These are phyloP conservation scores for Megathymus violae DNA, from an alignment of 1,140 invertebrate genomes.

Conservation along the genomic window DNA sequence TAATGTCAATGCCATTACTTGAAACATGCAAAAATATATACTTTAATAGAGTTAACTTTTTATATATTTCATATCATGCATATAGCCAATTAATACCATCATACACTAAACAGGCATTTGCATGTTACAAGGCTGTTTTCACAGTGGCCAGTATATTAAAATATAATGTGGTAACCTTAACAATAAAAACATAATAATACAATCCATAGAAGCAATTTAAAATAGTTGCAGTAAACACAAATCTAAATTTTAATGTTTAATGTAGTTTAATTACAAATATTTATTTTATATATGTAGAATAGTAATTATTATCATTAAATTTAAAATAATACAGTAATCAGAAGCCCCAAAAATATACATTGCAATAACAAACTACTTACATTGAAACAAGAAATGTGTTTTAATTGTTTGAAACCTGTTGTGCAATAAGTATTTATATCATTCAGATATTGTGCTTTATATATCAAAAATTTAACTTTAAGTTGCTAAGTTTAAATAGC, in stretches of 20 bases:
- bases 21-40: slow-evolving; percentile 32
- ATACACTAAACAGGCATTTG: neutral
- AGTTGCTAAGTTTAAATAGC: slow-evolving; percentile 1
- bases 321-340: slow-evolving; percentile 3
- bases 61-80: neutral
- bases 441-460: slow-evolving; percentile 24
- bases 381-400: slow-evolving; percentile 16
- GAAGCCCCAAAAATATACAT: slow-evolving; percentile 6
- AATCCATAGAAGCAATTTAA: too few relatives aligned
- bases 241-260: too few relatives aligned
- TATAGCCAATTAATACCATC: neutral
- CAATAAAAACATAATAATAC: too few relatives aligned
- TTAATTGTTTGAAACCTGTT: slow-evolving; percentile 20
- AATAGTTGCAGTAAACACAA: too few relatives aligned
- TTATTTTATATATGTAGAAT: slow-evolving; percentile 8
- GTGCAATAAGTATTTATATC: slow-evolving; percentile 29
- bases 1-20: slow-evolving; percentile 13
- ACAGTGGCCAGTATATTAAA: neutral
- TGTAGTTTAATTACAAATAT: too few relatives aligned
- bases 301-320: slow-evolving; percentile 28
- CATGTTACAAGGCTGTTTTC: slow-evolving; percentile 2
- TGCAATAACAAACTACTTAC: slow-evolving; percentile 18
- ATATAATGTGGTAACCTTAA: neutral
- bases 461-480: slow-evolving; percentile 23
- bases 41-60: slow-evolving; percentile 1